These are phyloP conservation scores for Leptobrachium ailaonicum DNA, from an alignment of 2,113 vertebrate species.

Conservation along the genomic window DNA sequence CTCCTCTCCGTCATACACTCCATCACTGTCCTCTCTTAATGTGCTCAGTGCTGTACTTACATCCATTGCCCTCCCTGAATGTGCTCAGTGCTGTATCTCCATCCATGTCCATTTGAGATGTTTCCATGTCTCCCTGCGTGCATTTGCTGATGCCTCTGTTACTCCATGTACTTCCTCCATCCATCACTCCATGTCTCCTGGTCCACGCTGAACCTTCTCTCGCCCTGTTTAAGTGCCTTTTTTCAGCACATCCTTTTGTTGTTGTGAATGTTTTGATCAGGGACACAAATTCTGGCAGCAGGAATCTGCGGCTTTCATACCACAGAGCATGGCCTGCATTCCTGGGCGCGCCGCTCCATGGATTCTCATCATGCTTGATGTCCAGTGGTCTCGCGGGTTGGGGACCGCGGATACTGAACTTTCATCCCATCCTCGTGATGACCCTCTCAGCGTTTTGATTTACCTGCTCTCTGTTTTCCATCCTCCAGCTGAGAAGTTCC, in stretches of 20 bases:
- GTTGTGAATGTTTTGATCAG: too few species aligned
- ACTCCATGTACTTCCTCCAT: not conserved
- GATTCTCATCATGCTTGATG: too few species aligned
- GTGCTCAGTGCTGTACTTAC: too few species aligned
- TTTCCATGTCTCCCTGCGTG: conserved; percentile 34
- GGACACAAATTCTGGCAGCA: too few species aligned
- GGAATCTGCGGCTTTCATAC: too few species aligned
- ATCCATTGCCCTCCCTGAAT: not conserved
- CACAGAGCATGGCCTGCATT: too few species aligned
- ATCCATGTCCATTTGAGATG: conserved; percentile 43
- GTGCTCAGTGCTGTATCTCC: conserved; percentile 48
- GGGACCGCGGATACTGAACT: not conserved
- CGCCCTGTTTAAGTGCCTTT: too few species aligned
- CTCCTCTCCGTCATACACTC: not conserved
- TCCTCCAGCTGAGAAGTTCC: conserved; percentile 89
- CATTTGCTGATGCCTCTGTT: not conserved
- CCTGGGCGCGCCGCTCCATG: too few species aligned
- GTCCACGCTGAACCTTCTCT: too few species aligned
- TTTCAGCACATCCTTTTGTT: too few species aligned
- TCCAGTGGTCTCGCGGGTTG: not conserved
- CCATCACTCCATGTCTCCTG: not conserved
- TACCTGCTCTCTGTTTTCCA: not conserved
- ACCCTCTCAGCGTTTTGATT: not conserved
- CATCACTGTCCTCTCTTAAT: not conserved
- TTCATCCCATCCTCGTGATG: not conserved